Conservation (phyloP, 2,888 invertebrate genomes). For the Stenodema calcarata region DNA sequence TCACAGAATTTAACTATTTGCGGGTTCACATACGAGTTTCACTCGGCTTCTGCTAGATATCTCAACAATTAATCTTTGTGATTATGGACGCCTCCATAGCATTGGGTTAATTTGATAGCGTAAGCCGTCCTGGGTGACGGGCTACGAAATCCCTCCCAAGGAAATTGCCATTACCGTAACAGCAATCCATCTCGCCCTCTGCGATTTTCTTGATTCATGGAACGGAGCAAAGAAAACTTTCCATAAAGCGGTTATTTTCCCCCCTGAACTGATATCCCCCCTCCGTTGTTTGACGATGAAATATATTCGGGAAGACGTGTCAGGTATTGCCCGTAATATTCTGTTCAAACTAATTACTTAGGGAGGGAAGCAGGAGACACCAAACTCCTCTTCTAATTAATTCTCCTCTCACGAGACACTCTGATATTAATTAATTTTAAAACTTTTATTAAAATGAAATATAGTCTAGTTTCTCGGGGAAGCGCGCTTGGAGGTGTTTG, state of each 20-base stretch:
- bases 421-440: constrained; percentile 56
- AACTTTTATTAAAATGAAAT: constrained; percentile 57
- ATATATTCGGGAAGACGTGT: constrained; percentile 47
- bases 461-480: constrained; percentile 49
- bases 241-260: background rate
- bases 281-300: constrained; percentile 41
- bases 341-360: constrained; percentile 55
- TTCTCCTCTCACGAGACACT: constrained; percentile 49
- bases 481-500: constrained; percentile 47
- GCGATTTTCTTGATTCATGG: background rate
- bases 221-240: background rate
- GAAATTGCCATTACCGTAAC: background rate
- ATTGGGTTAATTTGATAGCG: too few species aligned
- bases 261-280: constrained; percentile 26
- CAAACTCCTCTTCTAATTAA: constrained; percentile 54
- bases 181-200: background rate
- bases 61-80: too few species aligned
- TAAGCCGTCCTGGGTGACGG: too few species aligned
- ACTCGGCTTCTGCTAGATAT: too few species aligned
- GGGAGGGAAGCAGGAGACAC: constrained; percentile 46
- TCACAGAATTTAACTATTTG: too few species aligned
- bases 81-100: too few species aligned
- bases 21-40: too few species aligned
- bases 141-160: too few species aligned
- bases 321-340: constrained; percentile 53